Percentiles rank a stretch among this genome's conserved stretches.
phyloP scores from a whole-genome alignment of 2,888 invertebrate species.

The Athalia circularis region DNA sequence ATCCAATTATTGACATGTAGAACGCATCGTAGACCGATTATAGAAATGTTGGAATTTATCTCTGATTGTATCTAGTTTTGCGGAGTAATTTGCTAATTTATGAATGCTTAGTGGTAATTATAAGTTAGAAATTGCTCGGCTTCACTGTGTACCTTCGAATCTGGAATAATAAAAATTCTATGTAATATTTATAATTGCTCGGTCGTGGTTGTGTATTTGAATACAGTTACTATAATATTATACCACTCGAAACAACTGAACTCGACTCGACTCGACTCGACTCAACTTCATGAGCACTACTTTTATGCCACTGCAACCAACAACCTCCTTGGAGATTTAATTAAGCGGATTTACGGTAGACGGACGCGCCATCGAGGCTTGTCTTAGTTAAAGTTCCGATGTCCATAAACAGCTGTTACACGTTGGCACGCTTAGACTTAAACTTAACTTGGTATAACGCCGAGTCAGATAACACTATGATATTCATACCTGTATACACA shows the following conservation, averaged over 20 bases:
- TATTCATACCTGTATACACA: no score
- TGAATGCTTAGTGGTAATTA: neutral
- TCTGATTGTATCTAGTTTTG: neutral
- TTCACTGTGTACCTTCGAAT: neutral
- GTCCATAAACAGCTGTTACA: slow-evolving; percentile 26
- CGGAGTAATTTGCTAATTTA: neutral
- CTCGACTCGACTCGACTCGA: no score
- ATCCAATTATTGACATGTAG: no score
- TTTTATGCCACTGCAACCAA: neutral
- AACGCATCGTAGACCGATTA: no score
- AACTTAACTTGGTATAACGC: no score
- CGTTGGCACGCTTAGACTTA: neutral
- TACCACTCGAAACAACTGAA: no score
- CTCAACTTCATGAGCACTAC: no score
- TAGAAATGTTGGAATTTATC: neutral
- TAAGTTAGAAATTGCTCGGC: neutral
- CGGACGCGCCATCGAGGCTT: slow-evolving; percentile 37
- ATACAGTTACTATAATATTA: no score
- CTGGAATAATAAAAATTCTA: no score
- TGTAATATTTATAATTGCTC: no score
- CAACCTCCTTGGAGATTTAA: slow-evolving; percentile 37
- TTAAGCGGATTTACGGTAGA: slow-evolving; percentile 44
- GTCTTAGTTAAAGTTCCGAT: slow-evolving; percentile 42
- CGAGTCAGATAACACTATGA: no score
- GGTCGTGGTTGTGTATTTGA: no score